Conservation (phyloP, 2,797 vertebrate genomes). For the Sebastiscus tertius region DNA sequence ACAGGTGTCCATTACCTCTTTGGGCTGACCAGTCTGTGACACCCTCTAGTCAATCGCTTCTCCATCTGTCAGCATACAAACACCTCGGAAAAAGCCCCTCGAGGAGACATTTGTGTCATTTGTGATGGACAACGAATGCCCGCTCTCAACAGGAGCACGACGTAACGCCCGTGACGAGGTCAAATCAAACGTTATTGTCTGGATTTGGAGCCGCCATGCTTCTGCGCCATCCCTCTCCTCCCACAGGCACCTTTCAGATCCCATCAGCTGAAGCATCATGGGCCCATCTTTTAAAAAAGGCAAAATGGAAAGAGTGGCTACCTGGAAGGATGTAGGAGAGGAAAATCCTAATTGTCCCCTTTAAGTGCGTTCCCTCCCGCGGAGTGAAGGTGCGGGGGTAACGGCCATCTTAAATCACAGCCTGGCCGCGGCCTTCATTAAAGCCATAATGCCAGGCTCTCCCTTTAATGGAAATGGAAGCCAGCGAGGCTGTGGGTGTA, state of each 20-base stretch:
- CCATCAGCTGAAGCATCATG: conserved; percentile 54
- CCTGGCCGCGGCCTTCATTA: conserved; percentile 83
- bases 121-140: conserved; percentile 69
- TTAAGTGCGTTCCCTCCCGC: conserved; percentile 77
- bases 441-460: conserved; percentile 86
- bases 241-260: conserved; percentile 54
- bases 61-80: conserved; percentile 74
- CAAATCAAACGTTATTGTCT: conserved; percentile 64
- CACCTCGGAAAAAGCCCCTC: conserved; percentile 66
- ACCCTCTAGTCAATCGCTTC: conserved; percentile 70
- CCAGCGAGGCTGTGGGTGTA: conserved; percentile 81
- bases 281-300: conserved; percentile 62
- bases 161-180: conserved; percentile 64
- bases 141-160: conserved; percentile 59
- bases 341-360: conserved; percentile 81
- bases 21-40: conserved; percentile 70
- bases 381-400: conserved; percentile 75
- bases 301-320: conserved; percentile 60
- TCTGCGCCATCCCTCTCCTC: conserved; percentile 19
- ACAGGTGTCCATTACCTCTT: conserved; percentile 77
- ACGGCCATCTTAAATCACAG: conserved; percentile 84
- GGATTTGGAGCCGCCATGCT: conserved; percentile 29
- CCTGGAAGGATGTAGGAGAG: conserved; percentile 60
- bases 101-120: conserved; percentile 72
- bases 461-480: conserved; percentile 86